Evolutionary conservation across 1,140 invertebrate genomes (phyloP).

Genomic region (Neelides sp.): DNA sequence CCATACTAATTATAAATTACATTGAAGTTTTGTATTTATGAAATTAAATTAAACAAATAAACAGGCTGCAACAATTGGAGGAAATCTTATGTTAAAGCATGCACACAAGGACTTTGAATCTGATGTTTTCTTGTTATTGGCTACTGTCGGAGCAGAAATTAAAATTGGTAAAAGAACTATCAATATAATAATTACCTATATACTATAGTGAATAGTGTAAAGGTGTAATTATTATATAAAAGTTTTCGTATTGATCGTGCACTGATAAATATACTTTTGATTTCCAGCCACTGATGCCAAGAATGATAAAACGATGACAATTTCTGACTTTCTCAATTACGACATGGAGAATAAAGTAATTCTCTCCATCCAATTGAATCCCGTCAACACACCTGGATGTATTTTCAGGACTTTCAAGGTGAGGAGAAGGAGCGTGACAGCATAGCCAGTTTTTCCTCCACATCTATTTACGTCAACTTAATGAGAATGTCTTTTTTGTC

Average conservation of each 20-base stretch:
- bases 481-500: too few species aligned
- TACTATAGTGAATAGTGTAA: too few species aligned
- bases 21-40: background rate
- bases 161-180: constrained; percentile 33
- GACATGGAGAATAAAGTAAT: constrained; percentile 53
- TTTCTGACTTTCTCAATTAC: constrained; percentile 44
- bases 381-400: too few species aligned
- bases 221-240: too few species aligned
- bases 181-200: too few species aligned
- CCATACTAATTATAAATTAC: too few species aligned
- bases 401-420: too few species aligned
- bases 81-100: constrained; percentile 43
- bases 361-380: constrained; percentile 44
- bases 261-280: background rate
- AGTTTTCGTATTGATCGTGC: too few species aligned
- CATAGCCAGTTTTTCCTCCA: too few species aligned
- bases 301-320: constrained; percentile 19
- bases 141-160: constrained; percentile 36
- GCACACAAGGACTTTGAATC: constrained; percentile 40
- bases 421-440: too few species aligned
- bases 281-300: constrained; percentile 19
- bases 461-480: too few species aligned
- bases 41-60: constrained; percentile 27
- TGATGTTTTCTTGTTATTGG: constrained; percentile 40
- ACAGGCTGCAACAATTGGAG: constrained; percentile 35